Evolutionary conservation across 2,113 vertebrate species (phyloP).

Genomic region (Cyrtonyx montezumae): DNA sequence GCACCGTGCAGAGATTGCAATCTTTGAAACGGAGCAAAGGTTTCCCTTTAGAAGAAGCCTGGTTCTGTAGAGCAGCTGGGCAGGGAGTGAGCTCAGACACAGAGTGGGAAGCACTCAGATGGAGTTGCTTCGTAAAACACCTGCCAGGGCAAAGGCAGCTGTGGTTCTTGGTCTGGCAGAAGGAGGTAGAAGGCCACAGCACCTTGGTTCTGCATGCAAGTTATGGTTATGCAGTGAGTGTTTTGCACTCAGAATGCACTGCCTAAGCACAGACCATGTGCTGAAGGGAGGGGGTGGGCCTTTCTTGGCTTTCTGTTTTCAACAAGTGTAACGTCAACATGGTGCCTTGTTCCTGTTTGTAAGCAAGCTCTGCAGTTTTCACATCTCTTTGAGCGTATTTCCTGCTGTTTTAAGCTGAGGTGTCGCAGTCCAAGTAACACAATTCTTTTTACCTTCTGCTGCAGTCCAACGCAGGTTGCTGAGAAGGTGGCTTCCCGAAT

Average conservation of each 20-base stretch:
- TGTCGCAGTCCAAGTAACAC: neutral
- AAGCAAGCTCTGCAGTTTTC: neutral
- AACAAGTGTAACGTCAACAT: neutral
- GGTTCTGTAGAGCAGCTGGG: neutral
- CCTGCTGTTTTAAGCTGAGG: neutral
- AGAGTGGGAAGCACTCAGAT: neutral
- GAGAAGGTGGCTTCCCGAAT: conserved; percentile 95
- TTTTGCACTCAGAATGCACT: neutral
- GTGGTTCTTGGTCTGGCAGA: neutral
- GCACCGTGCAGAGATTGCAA: neutral
- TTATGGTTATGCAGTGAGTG: neutral
- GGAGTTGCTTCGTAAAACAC: neutral
- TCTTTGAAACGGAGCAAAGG: neutral
- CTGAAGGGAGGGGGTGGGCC: neutral
- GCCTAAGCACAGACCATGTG: fast-evolving
- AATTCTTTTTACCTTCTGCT: conserved; percentile 13
- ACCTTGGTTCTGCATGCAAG: neutral
- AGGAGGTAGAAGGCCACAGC: neutral
- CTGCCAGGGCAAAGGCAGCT: neutral
- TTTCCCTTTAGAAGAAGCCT: neutral
- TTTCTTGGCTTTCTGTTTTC: neutral
- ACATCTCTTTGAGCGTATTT: neutral
- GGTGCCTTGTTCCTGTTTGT: conserved; percentile 6
- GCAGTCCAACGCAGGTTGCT: conserved; percentile 93
- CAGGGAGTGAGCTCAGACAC: neutral